phyloP scores from a whole-genome alignment of 2,797 vertebrate genomes.

The Lycodopsis pacificus region DNA sequence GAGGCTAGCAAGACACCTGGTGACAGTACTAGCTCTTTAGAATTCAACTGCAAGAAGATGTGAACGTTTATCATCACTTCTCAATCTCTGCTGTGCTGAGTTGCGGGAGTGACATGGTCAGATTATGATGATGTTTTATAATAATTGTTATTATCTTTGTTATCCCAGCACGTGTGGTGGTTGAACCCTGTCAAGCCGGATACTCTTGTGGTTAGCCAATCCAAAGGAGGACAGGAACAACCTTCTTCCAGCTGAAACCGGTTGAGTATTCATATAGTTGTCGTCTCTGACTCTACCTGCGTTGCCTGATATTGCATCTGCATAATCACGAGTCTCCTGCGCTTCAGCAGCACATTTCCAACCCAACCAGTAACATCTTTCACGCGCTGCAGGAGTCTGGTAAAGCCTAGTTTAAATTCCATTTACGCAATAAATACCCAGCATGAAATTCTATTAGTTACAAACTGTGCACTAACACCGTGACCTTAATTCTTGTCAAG shows the following conservation, averaged over 20 bases:
- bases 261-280: not conserved
- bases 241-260: not conserved
- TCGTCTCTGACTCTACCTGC: not conserved
- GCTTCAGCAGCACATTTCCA: not conserved
- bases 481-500: constrained; percentile 44
- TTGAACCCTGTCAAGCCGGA: constrained; percentile 3
- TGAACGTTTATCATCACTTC: not conserved
- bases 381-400: constrained; percentile 15
- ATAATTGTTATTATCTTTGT: not conserved
- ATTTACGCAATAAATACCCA: constrained; percentile 38
- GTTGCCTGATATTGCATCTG: constrained; percentile 16
- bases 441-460: constrained; percentile 52
- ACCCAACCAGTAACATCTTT: not conserved
- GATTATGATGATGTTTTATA: not conserved
- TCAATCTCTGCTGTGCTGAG: constrained; percentile 2
- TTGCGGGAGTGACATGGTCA: constrained; percentile 14
- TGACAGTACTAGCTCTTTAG: constrained; percentile 16
- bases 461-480: constrained; percentile 49
- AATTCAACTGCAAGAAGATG: constrained; percentile 31
- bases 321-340: constrained; percentile 24
- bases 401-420: constrained; percentile 41
- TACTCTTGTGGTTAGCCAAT: not conserved
- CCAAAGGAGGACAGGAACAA: not conserved
- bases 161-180: constrained; percentile 2
- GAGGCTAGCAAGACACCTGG: constrained; percentile 1